A percentile compares a stretch with the other conserved stretches of the same genome.
Evolutionary conservation across 92 coral and sea anemone genomes (phyloP).

Genomic region (Porites rus): DNA sequence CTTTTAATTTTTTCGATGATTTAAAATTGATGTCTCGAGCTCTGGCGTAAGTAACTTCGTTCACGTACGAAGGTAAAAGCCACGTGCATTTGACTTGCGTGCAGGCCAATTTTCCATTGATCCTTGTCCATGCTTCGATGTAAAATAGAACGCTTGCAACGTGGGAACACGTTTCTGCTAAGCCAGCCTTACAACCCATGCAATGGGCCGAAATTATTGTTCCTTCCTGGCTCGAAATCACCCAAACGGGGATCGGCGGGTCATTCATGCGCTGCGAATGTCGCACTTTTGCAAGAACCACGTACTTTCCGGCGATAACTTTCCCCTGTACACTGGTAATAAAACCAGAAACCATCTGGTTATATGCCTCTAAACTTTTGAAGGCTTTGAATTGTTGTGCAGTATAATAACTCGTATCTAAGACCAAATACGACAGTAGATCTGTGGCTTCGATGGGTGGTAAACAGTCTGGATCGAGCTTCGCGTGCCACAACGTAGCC

Average conservation of each 20-base stretch:
- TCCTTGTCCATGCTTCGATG: too few species aligned
- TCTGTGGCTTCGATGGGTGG: background rate
- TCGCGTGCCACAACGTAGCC: background rate
- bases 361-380: background rate
- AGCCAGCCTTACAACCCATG: background rate
- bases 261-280: background rate
- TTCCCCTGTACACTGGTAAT: too few species aligned
- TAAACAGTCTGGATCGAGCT: background rate
- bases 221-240: background rate
- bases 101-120: too few species aligned
- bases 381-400: conserved; percentile 36
- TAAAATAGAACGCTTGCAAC: background rate
- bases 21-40: background rate
- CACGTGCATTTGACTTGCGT: too few species aligned
- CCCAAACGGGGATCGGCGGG: background rate
- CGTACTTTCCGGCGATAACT: too few species aligned
- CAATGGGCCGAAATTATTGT: too few species aligned
- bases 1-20: background rate
- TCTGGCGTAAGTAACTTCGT: background rate
- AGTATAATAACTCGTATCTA: conserved; percentile 45
- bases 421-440: conserved; percentile 31
- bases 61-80: background rate
- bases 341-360: too few species aligned
- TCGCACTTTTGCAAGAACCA: too few species aligned
- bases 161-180: background rate